These are phyloP conservation scores for Periplaneta americana DNA, from an alignment of 1,140 invertebrate species.

Conservation along the genomic window DNA sequence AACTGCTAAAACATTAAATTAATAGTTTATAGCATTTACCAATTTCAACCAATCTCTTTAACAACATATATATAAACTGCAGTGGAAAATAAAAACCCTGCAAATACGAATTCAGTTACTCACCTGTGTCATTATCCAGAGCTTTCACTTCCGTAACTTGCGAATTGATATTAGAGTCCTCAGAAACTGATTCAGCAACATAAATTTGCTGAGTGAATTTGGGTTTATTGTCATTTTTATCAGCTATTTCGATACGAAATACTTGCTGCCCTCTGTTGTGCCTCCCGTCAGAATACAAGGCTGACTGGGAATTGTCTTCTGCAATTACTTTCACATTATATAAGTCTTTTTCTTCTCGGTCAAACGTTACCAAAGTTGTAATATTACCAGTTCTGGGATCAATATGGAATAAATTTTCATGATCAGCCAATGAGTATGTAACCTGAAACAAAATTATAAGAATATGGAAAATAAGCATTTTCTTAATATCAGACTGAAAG, in stretches of 20 bases:
- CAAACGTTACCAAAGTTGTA: conserved; percentile 68
- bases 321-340: conserved; percentile 83
- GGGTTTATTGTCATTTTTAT: conserved; percentile 86
- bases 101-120: too few relatives aligned
- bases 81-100: too few relatives aligned
- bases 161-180: conserved; percentile 74
- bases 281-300: conserved; percentile 56
- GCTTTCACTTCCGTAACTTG: conserved; percentile 79
- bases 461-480: too few relatives aligned
- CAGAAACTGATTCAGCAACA: conserved; percentile 67
- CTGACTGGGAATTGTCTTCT: conserved; percentile 77
- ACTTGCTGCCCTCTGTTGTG: conserved; percentile 42
- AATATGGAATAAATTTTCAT: conserved; percentile 66
- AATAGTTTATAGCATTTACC: too few relatives aligned
- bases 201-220: conserved; percentile 69
- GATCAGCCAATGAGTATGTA: conserved; percentile 64
- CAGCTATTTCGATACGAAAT: conserved; percentile 75
- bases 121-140: conserved; percentile 63
- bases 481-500: too few relatives aligned
- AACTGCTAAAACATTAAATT: too few relatives aligned
- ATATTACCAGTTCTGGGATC: conserved; percentile 79
- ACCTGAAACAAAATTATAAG: conserved; percentile 40
- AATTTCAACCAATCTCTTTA: too few relatives aligned
- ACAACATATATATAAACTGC: too few relatives aligned
- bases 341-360: conserved; percentile 69